These are phyloP conservation scores for Phlogophora meticulosa DNA, from an alignment of 2,888 invertebrate genomes.

Conservation along the genomic window DNA sequence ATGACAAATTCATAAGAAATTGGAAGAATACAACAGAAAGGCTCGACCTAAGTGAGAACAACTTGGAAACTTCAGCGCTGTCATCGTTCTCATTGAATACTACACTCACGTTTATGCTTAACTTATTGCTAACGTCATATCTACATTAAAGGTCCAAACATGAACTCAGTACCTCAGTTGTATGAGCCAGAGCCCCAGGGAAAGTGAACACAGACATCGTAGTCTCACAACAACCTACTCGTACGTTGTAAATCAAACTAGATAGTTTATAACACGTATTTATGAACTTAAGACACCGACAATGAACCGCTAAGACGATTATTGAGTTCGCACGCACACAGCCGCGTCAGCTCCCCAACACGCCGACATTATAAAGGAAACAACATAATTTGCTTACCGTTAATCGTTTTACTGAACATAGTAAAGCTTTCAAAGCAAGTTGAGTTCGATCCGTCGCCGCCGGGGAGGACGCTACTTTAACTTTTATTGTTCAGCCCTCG, in stretches of 20 bases:
- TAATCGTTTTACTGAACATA: conserved; percentile 62
- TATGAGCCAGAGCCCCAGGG: background rate
- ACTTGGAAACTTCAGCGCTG: background rate
- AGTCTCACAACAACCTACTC: background rate
- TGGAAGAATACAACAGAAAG: conserved; percentile 3
- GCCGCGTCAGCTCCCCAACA: background rate
- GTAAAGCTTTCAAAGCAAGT: conserved; percentile 60
- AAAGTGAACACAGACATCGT: background rate
- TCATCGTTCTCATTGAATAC: background rate
- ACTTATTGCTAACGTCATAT: conserved; percentile 1
- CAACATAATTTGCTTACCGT: conserved; percentile 48
- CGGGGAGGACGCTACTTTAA: conserved; percentile 28
- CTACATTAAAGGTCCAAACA: conserved; percentile 10
- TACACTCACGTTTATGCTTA: conserved; percentile 5
- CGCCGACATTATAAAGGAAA: conserved; percentile 32
- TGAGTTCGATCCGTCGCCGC: conserved; percentile 37
- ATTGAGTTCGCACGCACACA: background rate
- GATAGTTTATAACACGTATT: conserved; percentile 17
- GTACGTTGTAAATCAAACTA: conserved; percentile 9
- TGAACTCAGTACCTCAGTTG: background rate
- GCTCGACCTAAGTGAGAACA: background rate
- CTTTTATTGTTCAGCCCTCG: conserved; percentile 55
- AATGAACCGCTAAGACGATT: conserved; percentile 39
- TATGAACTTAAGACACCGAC: background rate
- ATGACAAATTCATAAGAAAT: conserved; percentile 40